Evolutionary conservation across 2,113 vertebrate species (phyloP).

Genomic region (Chelonoidis abingdonii): DNA sequence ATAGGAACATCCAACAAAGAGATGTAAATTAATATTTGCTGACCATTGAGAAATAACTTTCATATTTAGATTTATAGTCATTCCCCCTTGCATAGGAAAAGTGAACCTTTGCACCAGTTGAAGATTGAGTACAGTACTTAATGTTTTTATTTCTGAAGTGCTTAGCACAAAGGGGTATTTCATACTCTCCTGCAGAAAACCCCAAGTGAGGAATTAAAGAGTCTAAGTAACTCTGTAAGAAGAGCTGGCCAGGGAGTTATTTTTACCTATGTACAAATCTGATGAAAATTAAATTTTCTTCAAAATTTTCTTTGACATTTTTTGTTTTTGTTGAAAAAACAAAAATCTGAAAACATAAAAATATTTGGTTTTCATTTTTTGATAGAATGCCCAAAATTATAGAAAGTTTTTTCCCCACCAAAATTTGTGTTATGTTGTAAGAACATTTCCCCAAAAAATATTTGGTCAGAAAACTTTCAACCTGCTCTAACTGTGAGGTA

Average conservation of each 20-base stretch:
- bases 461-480: too few species aligned
- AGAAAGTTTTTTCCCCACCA: too few species aligned
- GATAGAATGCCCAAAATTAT: not conserved
- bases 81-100: not conserved
- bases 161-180: not conserved
- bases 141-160: slow-evolving; percentile 2
- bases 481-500: too few species aligned
- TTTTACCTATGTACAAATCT: slow-evolving; percentile 2
- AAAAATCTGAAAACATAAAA: slow-evolving; percentile 19
- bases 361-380: slow-evolving; percentile 1
- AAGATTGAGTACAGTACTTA: not conserved
- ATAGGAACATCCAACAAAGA: not conserved
- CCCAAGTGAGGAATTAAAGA: not conserved
- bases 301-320: slow-evolving; percentile 19
- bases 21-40: not conserved
- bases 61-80: not conserved
- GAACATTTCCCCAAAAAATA: too few species aligned
- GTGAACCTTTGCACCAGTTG: not conserved
- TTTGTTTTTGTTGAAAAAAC: slow-evolving; percentile 26
- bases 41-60: not conserved
- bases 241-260: not conserved
- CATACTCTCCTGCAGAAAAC: not conserved
- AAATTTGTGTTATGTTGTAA: too few species aligned
- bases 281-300: slow-evolving; percentile 20
- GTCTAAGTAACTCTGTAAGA: not conserved